Evolutionary conservation across 2,113 vertebrate species (phyloP), one percentile per base, ranked within the genome.

Genomic region (Osmerus eperlanus): DNA sequence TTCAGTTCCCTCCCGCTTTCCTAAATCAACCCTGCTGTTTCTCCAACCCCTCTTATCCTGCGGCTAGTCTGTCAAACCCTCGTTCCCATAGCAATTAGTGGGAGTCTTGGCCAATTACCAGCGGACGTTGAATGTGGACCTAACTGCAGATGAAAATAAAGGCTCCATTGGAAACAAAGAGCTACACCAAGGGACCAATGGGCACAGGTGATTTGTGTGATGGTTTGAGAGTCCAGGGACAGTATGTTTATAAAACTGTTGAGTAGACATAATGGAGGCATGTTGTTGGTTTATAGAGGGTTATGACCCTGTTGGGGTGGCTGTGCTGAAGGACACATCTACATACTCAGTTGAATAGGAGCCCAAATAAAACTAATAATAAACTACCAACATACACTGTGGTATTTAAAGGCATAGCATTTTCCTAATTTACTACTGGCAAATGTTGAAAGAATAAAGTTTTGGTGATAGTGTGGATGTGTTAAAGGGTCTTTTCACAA

Each of bases 191-290:
- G 28, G 13, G 54, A 51, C 82, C 71, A 80, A 84, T 78, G 21
- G 82, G 65, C 0, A 29, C 18, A 66, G 19, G 70, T 85, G 84
- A 87, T 89, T 86, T 86, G 83, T 85, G 87, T 84, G 84, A 85
- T 77, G 64, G 84, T 56, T 86, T 84, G 81, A 89, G 75, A 61
- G 83, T 0, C 19, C n/a, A 23, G 21, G 19, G 6, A 60, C 9
- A 60, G 9, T 60, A 0, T 56, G 78, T 71, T 68, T 69, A 70
- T 84, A 77, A 86, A 88, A 83, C 72, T 70, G 73, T 61, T 41
- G 61, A 58, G 4, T 72, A 56, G 75, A 78, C 65, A 76, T 81
- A 76, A 68, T 74, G 82, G 68, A 53, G 66, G 74, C 75, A 73
- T 76, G 61, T 75, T 70, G 79, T 82, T 79, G 68, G 73, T 83